Base-by-base conservation (phyloP, 2,797 vertebrate species). In the Mergus octosetaceus region DNA sequence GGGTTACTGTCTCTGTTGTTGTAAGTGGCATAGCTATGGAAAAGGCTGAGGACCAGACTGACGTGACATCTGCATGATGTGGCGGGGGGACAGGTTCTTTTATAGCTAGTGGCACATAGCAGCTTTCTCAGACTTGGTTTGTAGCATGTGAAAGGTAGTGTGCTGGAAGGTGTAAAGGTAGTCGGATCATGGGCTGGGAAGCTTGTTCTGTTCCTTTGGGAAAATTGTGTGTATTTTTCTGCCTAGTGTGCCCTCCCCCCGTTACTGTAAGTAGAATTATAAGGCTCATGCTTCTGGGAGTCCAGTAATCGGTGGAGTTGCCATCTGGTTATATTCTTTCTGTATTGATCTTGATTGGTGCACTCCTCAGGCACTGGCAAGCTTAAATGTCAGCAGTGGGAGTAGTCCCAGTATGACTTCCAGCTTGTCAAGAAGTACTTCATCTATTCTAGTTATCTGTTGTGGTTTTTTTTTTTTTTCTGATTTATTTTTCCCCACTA, bases 331-430 rank as follows among this genome's bases (percentile, higher is more conserved):
- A 65, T 69, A 5, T 5, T 69, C 72, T 60, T 83, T 89, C 41
- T 49, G 34, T 89, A 87, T 83, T 91, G 90, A 87, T 96, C 69
- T 80, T 80, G 61, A 77, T 72, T 87, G 81, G 75, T 92, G 51
- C 47, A 51, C 18, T 94, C 65, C 54, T 81, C 62, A 87, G 78
- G 85, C 89, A 78, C 66, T 97, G 96, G 94, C 93, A 96, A 81
- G 70, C 94, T 87, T 94, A 95, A 97, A 97, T 97, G 91, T 96
- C 94, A 95, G 79, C 54, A 80, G 92, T 96, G 85, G 95, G 96
- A 92, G 91, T 96, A 95, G 78, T 95, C 79, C 41, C 22, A 57
- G 75, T 6, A 3, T 84, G 92, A 84, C 43, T 92, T 83, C 78
- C 61, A 94, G 81, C 77, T 92, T 85, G 75, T 91, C 72, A 83